Evolutionary conservation across 2,888 invertebrate species (phyloP).

Genomic region (Lasius fuliginosus): DNA sequence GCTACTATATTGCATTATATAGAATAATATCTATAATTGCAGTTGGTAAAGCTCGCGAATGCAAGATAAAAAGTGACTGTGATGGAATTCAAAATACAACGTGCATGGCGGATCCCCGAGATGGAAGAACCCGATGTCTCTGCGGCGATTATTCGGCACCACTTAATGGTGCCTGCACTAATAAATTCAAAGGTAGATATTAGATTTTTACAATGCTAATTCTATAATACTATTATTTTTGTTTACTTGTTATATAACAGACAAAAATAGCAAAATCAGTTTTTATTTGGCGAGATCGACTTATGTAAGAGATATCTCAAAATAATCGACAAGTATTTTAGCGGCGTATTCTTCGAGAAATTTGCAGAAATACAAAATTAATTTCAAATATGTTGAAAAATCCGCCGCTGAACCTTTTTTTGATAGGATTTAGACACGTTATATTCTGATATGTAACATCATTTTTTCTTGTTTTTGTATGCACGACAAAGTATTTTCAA

Average conservation of each 20-base stretch:
- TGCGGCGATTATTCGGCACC: conserved; percentile 91
- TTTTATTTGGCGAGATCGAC: not conserved
- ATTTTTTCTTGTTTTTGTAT: not conserved
- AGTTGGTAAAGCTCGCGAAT: conserved; percentile 88
- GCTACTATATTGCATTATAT: too few species aligned
- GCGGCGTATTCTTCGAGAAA: not conserved
- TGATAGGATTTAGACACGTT: not conserved
- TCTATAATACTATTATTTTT: not conserved
- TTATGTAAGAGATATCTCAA: not conserved
- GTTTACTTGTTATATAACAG: not conserved
- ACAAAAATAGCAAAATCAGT: not conserved
- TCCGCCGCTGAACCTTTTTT: not conserved
- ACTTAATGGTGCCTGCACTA: conserved; percentile 89
- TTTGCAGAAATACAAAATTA: not conserved
- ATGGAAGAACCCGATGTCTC: conserved; percentile 89
- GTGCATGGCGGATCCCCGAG: conserved; percentile 90
- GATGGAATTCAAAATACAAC: conserved; percentile 89
- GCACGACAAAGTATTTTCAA: not conserved
- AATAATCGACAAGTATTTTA: not conserved
- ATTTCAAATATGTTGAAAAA: not conserved
- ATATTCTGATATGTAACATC: not conserved
- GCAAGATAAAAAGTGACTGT: conserved; percentile 89
- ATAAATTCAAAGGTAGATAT: conserved; percentile 89
- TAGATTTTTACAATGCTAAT: not conserved
- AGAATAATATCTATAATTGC: conserved; percentile 53